Evolutionary conservation across 2,113 vertebrate species (phyloP), one percentile per base, ranked within the genome.

Genomic region (Prunella himalayana): DNA sequence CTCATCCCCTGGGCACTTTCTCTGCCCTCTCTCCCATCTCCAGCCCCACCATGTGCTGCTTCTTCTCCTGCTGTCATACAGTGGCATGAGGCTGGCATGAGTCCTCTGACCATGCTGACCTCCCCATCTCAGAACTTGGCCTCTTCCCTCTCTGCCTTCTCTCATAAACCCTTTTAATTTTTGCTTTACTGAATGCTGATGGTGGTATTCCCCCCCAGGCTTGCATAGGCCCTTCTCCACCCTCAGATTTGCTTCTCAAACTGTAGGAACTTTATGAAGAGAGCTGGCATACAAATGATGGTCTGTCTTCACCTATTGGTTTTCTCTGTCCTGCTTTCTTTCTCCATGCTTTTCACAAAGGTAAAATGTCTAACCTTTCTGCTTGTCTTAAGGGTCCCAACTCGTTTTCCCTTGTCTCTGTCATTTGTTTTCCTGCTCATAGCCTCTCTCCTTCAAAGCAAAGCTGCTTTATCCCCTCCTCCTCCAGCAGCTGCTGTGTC

Each of bases 391-490:
- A 41, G 12, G 35, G 51, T 90, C 51, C 47, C 42, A 35, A 20
- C 44, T 94, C 1, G 21, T 92, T 92, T 86, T 63, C 11, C 51
- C 11, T 70, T 59, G 17, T 54, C 65, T 84, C 25, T 76, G 41
- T 57, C 3, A 1, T 57, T 77, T 63, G 49, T 60, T 92, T 92
- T 73, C 22, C 42, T 94, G 11, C 88, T 85, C 15, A 0, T 6
- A 63, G 47, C 30, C 39, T 90, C 28, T 59, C 39, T 70, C 11
- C 37, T 44, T 83, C 22, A 11, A 0, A 30, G 56, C 64, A 83
- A 92, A 88, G 76, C 92, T 78, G 80, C 76, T 90, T 92, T 88
- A 66, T 94, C 80, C 76, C 56, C 39, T 86, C 86, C 68, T 88
- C 85, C 75, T 88, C 61, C 60, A 60, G 64, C 94, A 96, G 92